Evolutionary conservation across 2,888 invertebrate species (phyloP), one percentile per base, ranked within the genome.

Genomic region (Petrolisthes manimaculis): DNA sequence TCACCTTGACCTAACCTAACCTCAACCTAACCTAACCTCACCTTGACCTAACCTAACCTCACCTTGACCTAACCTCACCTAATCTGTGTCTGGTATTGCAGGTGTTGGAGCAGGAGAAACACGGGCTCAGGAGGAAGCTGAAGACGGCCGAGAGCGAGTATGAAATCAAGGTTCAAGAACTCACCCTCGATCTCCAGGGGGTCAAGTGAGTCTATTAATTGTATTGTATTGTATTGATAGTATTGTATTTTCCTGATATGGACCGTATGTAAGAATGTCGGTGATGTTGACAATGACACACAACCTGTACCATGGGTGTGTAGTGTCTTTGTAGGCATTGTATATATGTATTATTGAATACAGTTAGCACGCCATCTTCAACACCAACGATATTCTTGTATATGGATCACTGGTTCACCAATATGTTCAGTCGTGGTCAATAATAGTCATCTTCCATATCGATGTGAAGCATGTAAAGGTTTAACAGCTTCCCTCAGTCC

Each of bases 101-200:
- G 98, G 95, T 95, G 92, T 94, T 98, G 93, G 97, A 98, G 93
- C 98, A 98, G 93, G 98, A 98, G 93, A 96, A 97, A 92, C 97
- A 98, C 93, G 95, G 96, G 84, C 94, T 98, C 84, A 95, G 97
- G 89, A 95, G 98, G 90, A 96, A 96, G 92, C 94, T 98, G 92
- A 96, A 97, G 92, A 96, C 96, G 75, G 95, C 96, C 75, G 96
- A 97, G 93, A 96, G 96, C 56, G 98, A 98, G 93, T 97, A 96
- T 93, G 98, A 98, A 92, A 95, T 96, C 83, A 95, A 96, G 91
- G 95, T 97, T 79, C 93, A 96, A 92, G 98, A 98, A 93, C 94
- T 98, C 78, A 97, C 98, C 93, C 95, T 96, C 92, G 98, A 98
- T 94, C 95, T 98, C 92, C 95, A 95, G 91, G 96, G 96, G 92